Conservation (phyloP, 2,113 vertebrate species). For the Paramisgurnus dabryanus region DNA sequence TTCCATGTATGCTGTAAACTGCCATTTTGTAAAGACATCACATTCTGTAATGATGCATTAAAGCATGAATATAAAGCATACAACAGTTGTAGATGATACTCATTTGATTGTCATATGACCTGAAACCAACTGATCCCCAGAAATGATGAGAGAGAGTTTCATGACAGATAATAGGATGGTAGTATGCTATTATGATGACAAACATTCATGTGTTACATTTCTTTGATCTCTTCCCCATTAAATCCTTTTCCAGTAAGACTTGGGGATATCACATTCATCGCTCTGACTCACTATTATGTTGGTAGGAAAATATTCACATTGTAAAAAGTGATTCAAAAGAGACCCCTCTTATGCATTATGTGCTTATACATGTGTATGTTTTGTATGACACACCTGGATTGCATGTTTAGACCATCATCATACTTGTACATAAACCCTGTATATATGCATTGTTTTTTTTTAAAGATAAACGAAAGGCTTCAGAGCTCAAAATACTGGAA, state of each 20-base stretch:
- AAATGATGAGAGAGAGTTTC: background rate
- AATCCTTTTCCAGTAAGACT: background rate
- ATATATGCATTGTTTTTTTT: conserved; percentile 78
- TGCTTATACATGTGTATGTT: conserved; percentile 69
- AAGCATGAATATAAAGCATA: background rate
- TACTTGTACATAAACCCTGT: conserved; percentile 81
- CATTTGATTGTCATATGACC: background rate
- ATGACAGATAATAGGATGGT: background rate
- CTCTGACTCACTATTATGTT: background rate
- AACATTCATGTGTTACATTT: background rate
- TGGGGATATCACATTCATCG: background rate
- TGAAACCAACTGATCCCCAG: background rate
- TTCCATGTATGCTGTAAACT: too few species aligned
- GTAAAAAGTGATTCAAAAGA: conserved; percentile 36
- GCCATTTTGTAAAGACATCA: too few species aligned
- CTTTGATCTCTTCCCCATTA: background rate
- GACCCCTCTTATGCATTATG: conserved; percentile 56
- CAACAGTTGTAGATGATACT: background rate
- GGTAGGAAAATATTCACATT: background rate
- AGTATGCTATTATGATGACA: background rate
- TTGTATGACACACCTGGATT: conserved; percentile 74
- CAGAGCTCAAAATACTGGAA: conserved; percentile 49
- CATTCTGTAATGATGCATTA: background rate
- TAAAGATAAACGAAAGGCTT: conserved; percentile 49
- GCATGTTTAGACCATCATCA: conserved; percentile 75